These are phyloP conservation scores for Carettochelys insculpta DNA, from an alignment of 2,113 vertebrate genomes.

Conservation along the genomic window DNA sequence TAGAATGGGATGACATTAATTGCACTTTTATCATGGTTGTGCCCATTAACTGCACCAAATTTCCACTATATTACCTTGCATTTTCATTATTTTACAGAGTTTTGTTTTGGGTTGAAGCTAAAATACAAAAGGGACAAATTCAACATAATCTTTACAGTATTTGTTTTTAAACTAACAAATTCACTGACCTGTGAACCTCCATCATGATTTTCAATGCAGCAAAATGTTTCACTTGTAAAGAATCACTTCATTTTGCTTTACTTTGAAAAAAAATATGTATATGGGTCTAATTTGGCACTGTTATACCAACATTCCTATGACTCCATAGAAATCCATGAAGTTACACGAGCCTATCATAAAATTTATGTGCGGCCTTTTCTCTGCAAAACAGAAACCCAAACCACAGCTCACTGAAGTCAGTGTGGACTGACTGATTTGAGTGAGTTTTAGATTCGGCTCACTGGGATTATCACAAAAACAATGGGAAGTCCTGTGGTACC, in stretches of 20 bases:
- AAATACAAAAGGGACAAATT: background rate
- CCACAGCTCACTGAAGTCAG: background rate
- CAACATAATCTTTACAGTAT: background rate
- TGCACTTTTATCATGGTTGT: background rate
- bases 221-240: background rate
- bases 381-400: background rate
- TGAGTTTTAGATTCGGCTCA: background rate
- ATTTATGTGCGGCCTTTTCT: background rate
- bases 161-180: background rate
- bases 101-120: background rate
- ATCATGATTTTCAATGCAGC: background rate
- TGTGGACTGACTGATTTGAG: background rate
- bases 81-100: constrained; percentile 24
- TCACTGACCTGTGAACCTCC: background rate
- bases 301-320: background rate
- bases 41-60: background rate
- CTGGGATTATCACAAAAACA: background rate
- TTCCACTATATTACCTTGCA: background rate
- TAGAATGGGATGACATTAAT: background rate
- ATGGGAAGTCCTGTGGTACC: too few species aligned
- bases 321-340: background rate
- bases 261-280: background rate
- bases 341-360: background rate
- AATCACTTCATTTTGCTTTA: background rate
- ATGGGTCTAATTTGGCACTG: background rate